Evolutionary conservation across 1,140 invertebrate genomes (phyloP).

Genomic region (Solenopsis fugax): DNA sequence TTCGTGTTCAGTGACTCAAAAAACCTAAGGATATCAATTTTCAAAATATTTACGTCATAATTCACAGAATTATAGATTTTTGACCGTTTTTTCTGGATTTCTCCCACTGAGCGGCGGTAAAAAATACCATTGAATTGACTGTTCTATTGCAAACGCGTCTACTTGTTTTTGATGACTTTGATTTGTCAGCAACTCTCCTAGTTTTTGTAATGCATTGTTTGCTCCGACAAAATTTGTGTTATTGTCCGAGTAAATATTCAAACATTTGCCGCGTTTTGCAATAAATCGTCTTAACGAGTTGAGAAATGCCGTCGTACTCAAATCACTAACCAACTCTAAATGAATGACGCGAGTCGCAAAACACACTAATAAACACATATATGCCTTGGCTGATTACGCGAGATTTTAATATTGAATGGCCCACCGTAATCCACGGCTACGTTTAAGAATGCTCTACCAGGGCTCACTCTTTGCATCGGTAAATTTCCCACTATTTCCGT

Average conservation of each 20-base stretch:
- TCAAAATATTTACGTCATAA: too few relatives aligned
- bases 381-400: neutral
- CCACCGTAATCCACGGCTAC: neutral
- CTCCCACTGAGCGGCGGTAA: too few relatives aligned
- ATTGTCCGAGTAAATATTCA: slow-evolving; percentile 70
- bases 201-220: neutral
- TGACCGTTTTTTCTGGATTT: too few relatives aligned
- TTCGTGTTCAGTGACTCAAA: too few relatives aligned
- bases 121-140: too few relatives aligned
- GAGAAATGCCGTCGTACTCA: slow-evolving; percentile 64
- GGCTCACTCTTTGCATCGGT: too few relatives aligned
- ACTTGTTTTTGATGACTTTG: neutral
- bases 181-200: neutral
- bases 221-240: slow-evolving; percentile 68
- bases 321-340: neutral
- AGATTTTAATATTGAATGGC: neutral
- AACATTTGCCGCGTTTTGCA: slow-evolving; percentile 71
- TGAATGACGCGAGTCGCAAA: neutral
- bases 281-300: slow-evolving; percentile 79
- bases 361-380: neutral
- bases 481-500: neutral
- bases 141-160: too few relatives aligned
- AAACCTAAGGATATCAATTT: too few relatives aligned
- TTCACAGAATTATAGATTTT: too few relatives aligned
- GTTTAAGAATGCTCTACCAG: neutral